A percentile compares a stretch with the other conserved stretches of the same genome.
Conservation (phyloP, 2,888 invertebrate species). For the Kuschelorhynchus macadamiae region DNA sequence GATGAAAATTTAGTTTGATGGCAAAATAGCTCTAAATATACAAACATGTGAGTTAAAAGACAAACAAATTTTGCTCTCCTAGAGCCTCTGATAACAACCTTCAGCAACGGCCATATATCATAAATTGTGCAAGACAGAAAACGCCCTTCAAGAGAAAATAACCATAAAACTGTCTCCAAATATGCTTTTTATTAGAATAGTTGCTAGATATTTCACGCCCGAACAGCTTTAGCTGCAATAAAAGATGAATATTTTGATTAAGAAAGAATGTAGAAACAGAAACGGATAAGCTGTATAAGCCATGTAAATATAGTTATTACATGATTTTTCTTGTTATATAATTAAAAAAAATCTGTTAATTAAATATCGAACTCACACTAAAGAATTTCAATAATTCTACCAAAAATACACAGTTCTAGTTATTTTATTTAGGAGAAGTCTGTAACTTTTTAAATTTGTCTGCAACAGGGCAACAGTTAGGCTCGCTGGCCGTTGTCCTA, state of each 20-base stretch:
- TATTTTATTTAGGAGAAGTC: too few relatives aligned
- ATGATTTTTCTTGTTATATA: background rate
- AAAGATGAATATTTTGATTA: constrained; percentile 38
- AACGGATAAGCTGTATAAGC: too few relatives aligned
- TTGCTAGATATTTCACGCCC: constrained; percentile 31
- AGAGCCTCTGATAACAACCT: constrained; percentile 20
- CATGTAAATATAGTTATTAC: background rate
- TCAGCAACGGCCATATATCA: constrained; percentile 14
- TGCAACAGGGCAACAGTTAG: background rate
- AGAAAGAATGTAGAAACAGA: constrained; percentile 24
- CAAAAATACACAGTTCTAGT: too few relatives aligned
- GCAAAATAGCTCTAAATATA: too few relatives aligned
- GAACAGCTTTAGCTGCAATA: constrained; percentile 30
- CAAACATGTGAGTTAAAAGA: too few relatives aligned
- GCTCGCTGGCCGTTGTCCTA: background rate
- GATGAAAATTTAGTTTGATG: too few relatives aligned
- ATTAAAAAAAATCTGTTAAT: too few relatives aligned
- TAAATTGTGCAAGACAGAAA: constrained; percentile 5
- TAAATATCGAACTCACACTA: too few relatives aligned
- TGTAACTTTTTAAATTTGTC: too few relatives aligned
- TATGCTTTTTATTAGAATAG: constrained; percentile 41
- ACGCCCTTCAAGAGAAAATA: constrained; percentile 26
- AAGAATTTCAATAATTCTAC: too few relatives aligned
- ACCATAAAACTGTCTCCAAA: constrained; percentile 39
- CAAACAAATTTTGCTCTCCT: too few relatives aligned